A percentile compares a stretch with the other conserved stretches of the same genome.
These are phyloP conservation scores for Gasterosteus aculeatus DNA, from an alignment of 2,113 vertebrate genomes.

Conservation along the genomic window DNA sequence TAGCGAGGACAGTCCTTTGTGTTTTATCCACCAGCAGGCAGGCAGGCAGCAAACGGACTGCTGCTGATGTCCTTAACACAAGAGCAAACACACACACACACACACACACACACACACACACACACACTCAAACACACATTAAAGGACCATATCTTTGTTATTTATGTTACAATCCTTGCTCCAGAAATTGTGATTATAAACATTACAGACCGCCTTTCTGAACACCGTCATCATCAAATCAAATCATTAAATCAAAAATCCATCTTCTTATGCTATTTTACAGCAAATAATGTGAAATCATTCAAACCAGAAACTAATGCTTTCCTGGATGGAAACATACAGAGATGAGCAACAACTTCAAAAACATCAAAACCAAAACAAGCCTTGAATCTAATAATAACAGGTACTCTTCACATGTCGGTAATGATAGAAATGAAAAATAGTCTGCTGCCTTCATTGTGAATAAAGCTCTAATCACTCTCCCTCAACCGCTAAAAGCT, in stretches of 20 bases:
- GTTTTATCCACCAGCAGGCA: conserved; percentile 59
- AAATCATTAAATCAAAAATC: not conserved
- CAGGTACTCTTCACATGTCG: conserved; percentile 34
- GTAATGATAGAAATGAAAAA: conserved; percentile 35
- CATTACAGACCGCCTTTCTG: conserved; percentile 19
- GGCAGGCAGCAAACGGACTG: conserved; percentile 43
- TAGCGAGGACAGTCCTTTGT: conserved; percentile 59
- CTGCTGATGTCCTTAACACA: conserved; percentile 36
- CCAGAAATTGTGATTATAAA: conserved; percentile 13
- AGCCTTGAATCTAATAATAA: conserved; percentile 43
- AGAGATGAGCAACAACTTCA: conserved; percentile 19
- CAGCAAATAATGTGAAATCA: not conserved
- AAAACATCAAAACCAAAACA: conserved; percentile 15
- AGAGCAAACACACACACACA: conserved; percentile 13
- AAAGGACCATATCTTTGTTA: conserved; percentile 17
- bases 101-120: not conserved
- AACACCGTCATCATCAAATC: not conserved
- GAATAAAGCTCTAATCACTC: conserved; percentile 54
- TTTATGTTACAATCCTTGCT: conserved; percentile 1
- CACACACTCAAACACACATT: not conserved
- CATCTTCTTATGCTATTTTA: not conserved
- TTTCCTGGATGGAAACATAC: not conserved
- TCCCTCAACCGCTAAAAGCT: conserved; percentile 5
- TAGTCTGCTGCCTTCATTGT: conserved; percentile 36
- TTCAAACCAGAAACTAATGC: not conserved